Evolutionary conservation across 2,113 vertebrate genomes (phyloP).

Genomic region (Lathamus discolor): DNA sequence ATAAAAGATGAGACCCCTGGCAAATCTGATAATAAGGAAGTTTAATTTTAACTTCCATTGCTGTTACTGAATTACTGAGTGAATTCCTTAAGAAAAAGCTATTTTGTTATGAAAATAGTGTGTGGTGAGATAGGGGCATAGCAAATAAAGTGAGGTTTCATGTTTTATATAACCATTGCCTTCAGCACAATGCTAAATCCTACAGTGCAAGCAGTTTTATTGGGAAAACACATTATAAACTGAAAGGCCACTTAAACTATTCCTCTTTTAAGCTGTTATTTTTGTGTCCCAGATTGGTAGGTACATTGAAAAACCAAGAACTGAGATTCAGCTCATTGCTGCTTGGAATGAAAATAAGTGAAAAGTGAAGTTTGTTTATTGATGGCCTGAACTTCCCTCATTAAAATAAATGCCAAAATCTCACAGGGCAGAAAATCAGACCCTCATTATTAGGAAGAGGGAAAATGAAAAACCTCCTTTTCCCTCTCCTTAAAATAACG

Average conservation of each 20-base stretch:
- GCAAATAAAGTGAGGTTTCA: not conserved
- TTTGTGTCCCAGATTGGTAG: not conserved
- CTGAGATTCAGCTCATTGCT: not conserved
- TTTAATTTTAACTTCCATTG: constrained; percentile 37
- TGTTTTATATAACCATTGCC: constrained; percentile 27
- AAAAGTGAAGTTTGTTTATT: not conserved
- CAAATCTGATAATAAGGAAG: constrained; percentile 37
- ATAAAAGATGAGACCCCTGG: constrained; percentile 6
- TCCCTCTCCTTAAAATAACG: not conserved
- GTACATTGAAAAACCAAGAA: not conserved
- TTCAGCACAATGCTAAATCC: constrained; percentile 24
- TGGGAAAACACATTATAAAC: constrained; percentile 36
- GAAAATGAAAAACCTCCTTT: not conserved
- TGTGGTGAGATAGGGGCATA: not conserved
- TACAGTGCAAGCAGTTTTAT: constrained; percentile 36
- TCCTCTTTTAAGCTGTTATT: constrained; percentile 14
- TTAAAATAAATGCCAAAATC: constrained; percentile 8
- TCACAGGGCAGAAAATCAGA: not conserved
- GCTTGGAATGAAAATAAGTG: not conserved
- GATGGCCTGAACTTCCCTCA: not conserved
- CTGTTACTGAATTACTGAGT: not conserved
- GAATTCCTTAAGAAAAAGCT: constrained; percentile 28
- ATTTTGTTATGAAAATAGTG: constrained; percentile 31
- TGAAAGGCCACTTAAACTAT: constrained; percentile 28
- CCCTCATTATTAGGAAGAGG: not conserved